phyloP scores from a whole-genome alignment of 2,888 invertebrate species.

The Papilio demoleus region DNA sequence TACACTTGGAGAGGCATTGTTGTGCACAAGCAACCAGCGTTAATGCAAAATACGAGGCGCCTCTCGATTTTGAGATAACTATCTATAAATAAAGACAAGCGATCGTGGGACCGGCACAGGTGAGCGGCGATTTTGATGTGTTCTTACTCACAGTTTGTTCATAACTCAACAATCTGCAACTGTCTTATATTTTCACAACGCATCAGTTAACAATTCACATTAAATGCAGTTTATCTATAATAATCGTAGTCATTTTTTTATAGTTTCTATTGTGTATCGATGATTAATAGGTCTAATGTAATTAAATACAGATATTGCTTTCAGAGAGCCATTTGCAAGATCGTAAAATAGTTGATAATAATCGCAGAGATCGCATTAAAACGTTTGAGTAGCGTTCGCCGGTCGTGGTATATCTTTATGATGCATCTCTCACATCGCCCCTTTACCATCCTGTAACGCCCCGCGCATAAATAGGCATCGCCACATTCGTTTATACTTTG shows the following conservation, averaged over 20 bases:
- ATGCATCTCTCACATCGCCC: conserved; percentile 65
- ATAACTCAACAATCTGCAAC: conserved; percentile 52
- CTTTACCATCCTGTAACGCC: conserved; percentile 54
- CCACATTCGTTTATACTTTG: conserved; percentile 44
- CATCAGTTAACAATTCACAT: conserved; percentile 22
- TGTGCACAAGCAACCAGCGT: conserved; percentile 71
- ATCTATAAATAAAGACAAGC: conserved; percentile 76
- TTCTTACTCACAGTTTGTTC: conserved; percentile 59
- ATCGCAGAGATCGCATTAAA: conserved; percentile 72
- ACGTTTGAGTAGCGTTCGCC: conserved; percentile 69
- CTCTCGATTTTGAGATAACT: conserved; percentile 74
- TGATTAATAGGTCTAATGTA: conserved; percentile 52
- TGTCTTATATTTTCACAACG: conserved; percentile 26
- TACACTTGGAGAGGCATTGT: conserved; percentile 67
- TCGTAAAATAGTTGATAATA: conserved; percentile 75
- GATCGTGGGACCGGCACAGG: conserved; percentile 77
- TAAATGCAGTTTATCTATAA: conserved; percentile 40
- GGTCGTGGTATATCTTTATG: conserved; percentile 71
- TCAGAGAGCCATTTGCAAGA: conserved; percentile 74
- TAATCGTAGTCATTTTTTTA: conserved; percentile 32
- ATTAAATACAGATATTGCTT: conserved; percentile 70
- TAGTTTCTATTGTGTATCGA: conserved; percentile 38
- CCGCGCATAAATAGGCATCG: conserved; percentile 49
- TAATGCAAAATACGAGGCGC: conserved; percentile 79
- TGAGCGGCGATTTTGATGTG: conserved; percentile 74